phyloP scores from a whole-genome alignment of 2,888 invertebrate species.

The Parnassius smintheus region DNA sequence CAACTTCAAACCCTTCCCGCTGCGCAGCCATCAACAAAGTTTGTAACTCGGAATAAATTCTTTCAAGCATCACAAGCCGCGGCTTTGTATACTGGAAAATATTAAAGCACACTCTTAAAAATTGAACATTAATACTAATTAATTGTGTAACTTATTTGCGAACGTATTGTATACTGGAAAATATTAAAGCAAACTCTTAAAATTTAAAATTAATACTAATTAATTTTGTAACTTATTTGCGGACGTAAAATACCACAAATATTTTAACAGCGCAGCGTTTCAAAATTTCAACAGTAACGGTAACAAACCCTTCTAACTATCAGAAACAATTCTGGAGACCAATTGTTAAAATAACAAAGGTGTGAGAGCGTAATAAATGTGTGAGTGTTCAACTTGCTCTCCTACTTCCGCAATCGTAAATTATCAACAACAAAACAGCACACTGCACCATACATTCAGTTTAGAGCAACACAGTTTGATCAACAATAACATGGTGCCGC shows the following conservation, averaged over 20 bases:
- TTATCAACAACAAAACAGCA: too few species aligned
- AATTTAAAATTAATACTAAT: not conserved
- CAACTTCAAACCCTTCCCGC: constrained; percentile 38
- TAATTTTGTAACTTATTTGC: constrained; percentile 1
- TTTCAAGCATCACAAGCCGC: constrained; percentile 62
- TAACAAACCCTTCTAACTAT: too few species aligned
- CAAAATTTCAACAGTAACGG: too few species aligned
- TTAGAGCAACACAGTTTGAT: too few species aligned
- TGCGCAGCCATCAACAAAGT: constrained; percentile 46
- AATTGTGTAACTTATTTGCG: not conserved
- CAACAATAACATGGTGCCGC: too few species aligned
- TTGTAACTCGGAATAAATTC: constrained; percentile 64
- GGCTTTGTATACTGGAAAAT: constrained; percentile 71
- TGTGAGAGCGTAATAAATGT: too few species aligned
- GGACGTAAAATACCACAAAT: not conserved
- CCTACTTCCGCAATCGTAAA: too few species aligned
- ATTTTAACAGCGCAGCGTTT: not conserved
- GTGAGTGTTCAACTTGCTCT: too few species aligned
- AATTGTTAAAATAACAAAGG: too few species aligned
- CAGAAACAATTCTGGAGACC: too few species aligned
- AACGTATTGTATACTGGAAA: constrained; percentile 62
- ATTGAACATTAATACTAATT: constrained; percentile 1
- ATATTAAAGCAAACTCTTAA: constrained; percentile 4
- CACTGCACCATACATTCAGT: too few species aligned
- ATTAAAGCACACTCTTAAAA: constrained; percentile 4